Evolutionary conservation across 2,797 vertebrate genomes (phyloP).

Genomic region (Thripadectes ignobilis): DNA sequence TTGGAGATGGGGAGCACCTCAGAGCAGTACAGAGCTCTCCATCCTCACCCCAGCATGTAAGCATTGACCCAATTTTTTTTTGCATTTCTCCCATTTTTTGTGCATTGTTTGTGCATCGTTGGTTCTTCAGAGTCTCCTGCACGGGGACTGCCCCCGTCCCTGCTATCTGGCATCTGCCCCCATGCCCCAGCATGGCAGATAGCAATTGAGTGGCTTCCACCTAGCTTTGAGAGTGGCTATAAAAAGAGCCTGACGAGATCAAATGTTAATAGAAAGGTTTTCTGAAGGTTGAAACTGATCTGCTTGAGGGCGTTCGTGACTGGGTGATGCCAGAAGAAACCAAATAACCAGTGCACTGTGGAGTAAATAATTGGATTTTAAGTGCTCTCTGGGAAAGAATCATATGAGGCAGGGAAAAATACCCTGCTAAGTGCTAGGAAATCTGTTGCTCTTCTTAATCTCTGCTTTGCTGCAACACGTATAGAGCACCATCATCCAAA

Average conservation of each 20-base stretch:
- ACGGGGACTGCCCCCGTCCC: not conserved
- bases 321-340: constrained; percentile 32
- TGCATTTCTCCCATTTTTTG: not conserved
- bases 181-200: rapidly evolving
- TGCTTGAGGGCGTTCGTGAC: not conserved
- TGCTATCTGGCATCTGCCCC: not conserved
- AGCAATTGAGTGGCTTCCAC: not conserved
- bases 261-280: constrained; percentile 46
- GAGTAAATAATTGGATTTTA: constrained; percentile 47
- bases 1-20: not conserved
- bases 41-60: not conserved
- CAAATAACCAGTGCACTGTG: constrained; percentile 17
- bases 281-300: constrained; percentile 39
- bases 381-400: not conserved
- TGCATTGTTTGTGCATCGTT: not conserved
- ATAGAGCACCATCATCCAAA: not conserved
- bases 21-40: not conserved
- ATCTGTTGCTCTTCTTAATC: not conserved
- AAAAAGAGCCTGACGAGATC: constrained; percentile 40
- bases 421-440: not conserved
- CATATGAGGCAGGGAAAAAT: not conserved
- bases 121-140: not conserved
- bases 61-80: not conserved
- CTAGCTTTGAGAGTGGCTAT: not conserved
- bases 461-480: not conserved